These are phyloP conservation scores for Girardia tigrina DNA, from an alignment of 2,888 invertebrate species.

Conservation along the genomic window DNA sequence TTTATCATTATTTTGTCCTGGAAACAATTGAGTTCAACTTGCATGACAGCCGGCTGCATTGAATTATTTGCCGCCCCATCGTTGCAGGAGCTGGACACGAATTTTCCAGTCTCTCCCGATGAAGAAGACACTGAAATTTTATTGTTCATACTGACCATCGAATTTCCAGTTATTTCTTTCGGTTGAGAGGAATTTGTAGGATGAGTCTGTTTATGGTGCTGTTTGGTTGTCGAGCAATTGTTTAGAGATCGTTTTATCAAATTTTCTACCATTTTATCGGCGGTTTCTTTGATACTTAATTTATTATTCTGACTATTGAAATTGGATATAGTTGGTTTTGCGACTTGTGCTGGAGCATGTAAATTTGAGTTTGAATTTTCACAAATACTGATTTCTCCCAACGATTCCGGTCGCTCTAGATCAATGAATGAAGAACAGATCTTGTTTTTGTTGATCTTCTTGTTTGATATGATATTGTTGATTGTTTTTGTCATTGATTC, in stretches of 20 bases:
- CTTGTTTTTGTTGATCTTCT: neutral
- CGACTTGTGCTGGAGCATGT: neutral
- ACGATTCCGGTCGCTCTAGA: neutral
- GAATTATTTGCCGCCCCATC: neutral
- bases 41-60: neutral
- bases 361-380: neutral
- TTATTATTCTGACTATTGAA: neutral
- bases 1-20: neutral
- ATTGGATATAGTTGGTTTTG: neutral
- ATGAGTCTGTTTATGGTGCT: neutral
- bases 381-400: neutral
- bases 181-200: neutral
- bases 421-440: neutral
- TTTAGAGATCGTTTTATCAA: neutral
- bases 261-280: conserved; percentile 2
- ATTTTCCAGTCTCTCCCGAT: neutral
- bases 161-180: neutral
- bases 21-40: neutral
- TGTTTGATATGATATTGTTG: neutral
- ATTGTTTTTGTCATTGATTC: neutral
- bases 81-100: no score
- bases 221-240: neutral
- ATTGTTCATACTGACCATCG: neutral
- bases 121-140: neutral
- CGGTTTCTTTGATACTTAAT: conserved; percentile 19